A percentile compares a stretch with the other conserved stretches of the same genome.
Conservation (phyloP, 1,140 invertebrate genomes). For the Thalassaphorura encarpata region DNA sequence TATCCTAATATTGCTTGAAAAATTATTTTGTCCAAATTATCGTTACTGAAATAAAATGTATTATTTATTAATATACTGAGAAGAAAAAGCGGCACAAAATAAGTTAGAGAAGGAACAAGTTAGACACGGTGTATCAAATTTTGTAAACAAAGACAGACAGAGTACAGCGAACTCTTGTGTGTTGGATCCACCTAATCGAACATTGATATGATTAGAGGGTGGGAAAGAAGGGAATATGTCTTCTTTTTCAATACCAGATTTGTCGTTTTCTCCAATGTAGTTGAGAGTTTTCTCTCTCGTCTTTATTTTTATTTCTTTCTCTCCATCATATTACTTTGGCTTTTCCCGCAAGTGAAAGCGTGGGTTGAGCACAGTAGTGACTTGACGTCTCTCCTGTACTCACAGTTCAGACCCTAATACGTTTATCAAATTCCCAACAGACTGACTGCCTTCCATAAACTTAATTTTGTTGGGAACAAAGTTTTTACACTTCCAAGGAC, state of each 20-base stretch:
- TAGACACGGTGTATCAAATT: too few relatives aligned
- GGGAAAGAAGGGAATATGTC: not conserved
- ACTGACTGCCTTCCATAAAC: conserved; percentile 21
- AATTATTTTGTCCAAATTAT: too few relatives aligned
- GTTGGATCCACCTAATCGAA: too few relatives aligned
- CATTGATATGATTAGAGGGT: not conserved
- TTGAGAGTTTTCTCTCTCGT: not conserved
- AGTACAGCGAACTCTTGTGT: too few relatives aligned
- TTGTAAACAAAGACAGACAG: too few relatives aligned
- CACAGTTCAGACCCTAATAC: conserved; percentile 11
- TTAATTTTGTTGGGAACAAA: conserved; percentile 27
- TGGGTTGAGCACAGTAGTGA: not conserved
- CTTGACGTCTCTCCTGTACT: too few relatives aligned
- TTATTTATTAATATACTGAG: too few relatives aligned
- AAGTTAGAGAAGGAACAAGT: too few relatives aligned
- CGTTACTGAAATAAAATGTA: too few relatives aligned
- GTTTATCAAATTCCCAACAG: conserved; percentile 27
- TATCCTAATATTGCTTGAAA: too few relatives aligned
- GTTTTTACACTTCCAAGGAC: conserved; percentile 15
- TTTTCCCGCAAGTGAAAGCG: not conserved
- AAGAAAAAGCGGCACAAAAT: too few relatives aligned
- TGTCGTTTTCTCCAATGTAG: conserved; percentile 19
- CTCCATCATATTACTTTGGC: not conserved
- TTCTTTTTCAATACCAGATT: conserved; percentile 19
- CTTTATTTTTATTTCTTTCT: conserved; percentile 4